Evolutionary conservation across 2,888 invertebrate genomes (phyloP), one percentile per base, ranked within the genome.

Genomic region (Timandra comae): DNA sequence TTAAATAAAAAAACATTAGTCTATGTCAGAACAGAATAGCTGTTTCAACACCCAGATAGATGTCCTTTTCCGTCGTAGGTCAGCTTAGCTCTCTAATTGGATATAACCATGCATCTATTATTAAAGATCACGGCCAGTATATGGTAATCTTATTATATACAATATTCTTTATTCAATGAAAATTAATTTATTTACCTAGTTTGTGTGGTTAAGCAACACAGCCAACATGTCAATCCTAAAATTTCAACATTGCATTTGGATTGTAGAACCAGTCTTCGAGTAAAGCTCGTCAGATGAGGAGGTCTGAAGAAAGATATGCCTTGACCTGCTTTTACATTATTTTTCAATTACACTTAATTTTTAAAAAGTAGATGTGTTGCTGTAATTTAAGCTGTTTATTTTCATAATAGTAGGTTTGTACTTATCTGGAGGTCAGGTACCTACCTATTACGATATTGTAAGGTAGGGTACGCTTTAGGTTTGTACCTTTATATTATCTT

Each of bases 281-380:
- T 59, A 35, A 31, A 22, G 24, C 40, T 37, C 30, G 38, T 42
- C 7, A 8, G 8, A 23, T 7, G 4, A 23, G 63, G 54, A 59
- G 52, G 48, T 63, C 65, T 67, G 72, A 76, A 67, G 72, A 56
- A 63, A 59, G 52, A 5, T 16, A 16, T 63, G 67, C 81, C 81
- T 16, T 80, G 81, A 80, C 82, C 71, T 49, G 56, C 70, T 72
- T 72, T 67, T 53, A 30, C 56, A 52, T 16, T 16, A 16, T 16
- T 16, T 16, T 16, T 16, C 4, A 43, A 45, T 57, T 51, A 52
- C 52, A 61, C 56, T 43, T 16, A 16, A n/a, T n/a, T n/a, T n/a
- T n/a, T n/a, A n/a, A n/a, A n/a, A n/a, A n/a, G n/a, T n/a, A n/a
- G n/a, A n/a, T n/a, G n/a, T n/a, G n/a, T n/a, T n/a, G n/a, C n/a